These are phyloP conservation scores for Sander lucioperca DNA, from an alignment of 2,113 vertebrate genomes.

Conservation along the genomic window DNA sequence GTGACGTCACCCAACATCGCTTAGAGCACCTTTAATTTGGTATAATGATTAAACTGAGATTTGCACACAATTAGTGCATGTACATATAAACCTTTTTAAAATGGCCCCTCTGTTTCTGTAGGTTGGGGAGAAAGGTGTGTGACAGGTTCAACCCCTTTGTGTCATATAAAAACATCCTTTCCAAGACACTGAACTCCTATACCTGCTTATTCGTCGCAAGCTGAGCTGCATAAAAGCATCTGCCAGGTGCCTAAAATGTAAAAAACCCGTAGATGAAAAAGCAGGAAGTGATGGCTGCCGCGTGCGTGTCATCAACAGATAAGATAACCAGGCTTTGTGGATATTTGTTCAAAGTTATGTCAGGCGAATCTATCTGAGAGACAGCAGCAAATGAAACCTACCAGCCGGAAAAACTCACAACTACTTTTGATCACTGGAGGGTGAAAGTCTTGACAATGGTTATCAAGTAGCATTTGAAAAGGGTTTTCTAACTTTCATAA, in stretches of 20 bases:
- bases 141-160: background rate
- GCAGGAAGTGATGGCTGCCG: conserved; percentile 19
- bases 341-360: conserved; percentile 49
- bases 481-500: conserved; percentile 21
- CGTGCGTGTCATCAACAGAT: conserved; percentile 43
- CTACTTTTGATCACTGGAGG: conserved; percentile 41
- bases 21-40: background rate
- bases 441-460: conserved; percentile 43
- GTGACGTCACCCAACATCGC: no score
- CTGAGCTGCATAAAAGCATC: conserved; percentile 2
- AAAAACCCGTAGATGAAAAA: conserved; percentile 24
- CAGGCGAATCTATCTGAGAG: conserved; percentile 36
- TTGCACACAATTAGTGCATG: background rate
- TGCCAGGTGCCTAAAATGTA: background rate
- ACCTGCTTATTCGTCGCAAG: background rate
- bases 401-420: conserved; percentile 50
- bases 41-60: background rate
- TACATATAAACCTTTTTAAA: background rate
- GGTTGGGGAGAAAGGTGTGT: background rate
- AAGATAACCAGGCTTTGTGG: conserved; percentile 55
- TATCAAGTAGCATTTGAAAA: conserved; percentile 36
- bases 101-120: background rate
- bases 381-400: conserved; percentile 57
- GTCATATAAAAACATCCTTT: background rate
- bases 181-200: conserved; percentile 14